These are phyloP conservation scores for Lophochroa leadbeateri DNA, from an alignment of 2,113 vertebrate genomes.

Conservation along the genomic window DNA sequence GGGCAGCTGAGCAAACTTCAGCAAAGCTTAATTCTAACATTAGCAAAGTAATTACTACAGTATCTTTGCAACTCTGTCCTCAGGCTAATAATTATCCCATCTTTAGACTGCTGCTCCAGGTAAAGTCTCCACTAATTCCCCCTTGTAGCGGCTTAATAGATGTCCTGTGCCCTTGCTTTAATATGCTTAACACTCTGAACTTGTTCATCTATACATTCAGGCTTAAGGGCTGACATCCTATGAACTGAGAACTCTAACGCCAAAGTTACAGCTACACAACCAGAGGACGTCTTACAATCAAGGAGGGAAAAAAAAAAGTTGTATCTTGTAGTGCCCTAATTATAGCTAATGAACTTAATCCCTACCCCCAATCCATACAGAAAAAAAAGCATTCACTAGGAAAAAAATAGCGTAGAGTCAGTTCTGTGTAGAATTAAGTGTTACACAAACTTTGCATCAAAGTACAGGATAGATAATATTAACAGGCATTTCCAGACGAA, in stretches of 20 bases:
- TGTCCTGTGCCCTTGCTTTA: conserved; percentile 6
- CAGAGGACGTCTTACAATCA: not conserved
- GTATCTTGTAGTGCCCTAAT: not conserved
- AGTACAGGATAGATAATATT: not conserved
- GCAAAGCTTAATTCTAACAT: conserved; percentile 9
- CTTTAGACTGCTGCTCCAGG: not conserved
- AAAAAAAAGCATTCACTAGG: not conserved
- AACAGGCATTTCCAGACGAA: not conserved
- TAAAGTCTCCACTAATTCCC: conserved; percentile 32
- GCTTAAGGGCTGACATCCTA: conserved; percentile 13
- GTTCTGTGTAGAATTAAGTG: not conserved
- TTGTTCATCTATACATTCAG: not conserved
- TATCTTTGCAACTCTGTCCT: not conserved
- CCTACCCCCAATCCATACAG: not conserved
- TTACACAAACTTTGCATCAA: not conserved
- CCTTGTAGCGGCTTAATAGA: not conserved
- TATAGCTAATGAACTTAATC: not conserved
- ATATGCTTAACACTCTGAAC: conserved; percentile 43
- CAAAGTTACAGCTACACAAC: not conserved
- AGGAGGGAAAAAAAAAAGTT: not conserved
- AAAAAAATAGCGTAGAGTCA: not conserved
- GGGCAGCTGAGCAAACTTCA: not conserved
- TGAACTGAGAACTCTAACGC: not conserved
- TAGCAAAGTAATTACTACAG: not conserved
- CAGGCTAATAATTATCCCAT: conserved; percentile 1